Evolutionary conservation across 37 sponge, comb jelly and placozoan genomes (phyloP).

Genomic region (Beroe forskalii): DNA sequence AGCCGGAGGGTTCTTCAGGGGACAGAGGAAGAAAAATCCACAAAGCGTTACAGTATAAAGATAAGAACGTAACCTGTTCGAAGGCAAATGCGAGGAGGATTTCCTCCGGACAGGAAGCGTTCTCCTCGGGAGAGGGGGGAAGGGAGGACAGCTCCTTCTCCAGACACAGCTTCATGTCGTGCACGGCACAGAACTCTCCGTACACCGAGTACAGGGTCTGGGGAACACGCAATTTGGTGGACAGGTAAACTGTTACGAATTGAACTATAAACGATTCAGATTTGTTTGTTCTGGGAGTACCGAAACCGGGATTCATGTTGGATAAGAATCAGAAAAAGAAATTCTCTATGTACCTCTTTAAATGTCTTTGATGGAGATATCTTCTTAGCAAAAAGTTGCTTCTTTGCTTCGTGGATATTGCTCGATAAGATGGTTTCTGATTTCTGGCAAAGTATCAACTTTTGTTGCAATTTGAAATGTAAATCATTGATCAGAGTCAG

Average conservation of each 20-base stretch:
- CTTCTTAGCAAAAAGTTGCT: conserved; percentile 34
- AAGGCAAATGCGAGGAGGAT: conserved; percentile 36
- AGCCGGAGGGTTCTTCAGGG: background rate
- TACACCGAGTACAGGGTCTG: conserved; percentile 42
- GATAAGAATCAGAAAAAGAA: no score
- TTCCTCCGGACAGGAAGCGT: conserved; percentile 23
- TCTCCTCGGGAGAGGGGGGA: background rate
- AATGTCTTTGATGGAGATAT: conserved; percentile 63
- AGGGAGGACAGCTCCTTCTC: conserved; percentile 34
- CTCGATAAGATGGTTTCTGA: conserved; percentile 18
- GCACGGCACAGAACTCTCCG: conserved; percentile 66
- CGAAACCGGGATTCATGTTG: no score
- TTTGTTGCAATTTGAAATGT: conserved; percentile 29
- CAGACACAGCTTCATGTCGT: background rate
- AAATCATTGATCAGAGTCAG: no score
- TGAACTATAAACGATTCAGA: no score
- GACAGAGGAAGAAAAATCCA: background rate
- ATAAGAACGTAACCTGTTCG: conserved; percentile 21
- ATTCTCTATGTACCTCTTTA: conserved; percentile 65
- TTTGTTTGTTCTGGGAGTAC: no score
- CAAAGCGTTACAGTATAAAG: background rate
- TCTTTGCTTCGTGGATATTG: background rate
- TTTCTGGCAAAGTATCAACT: conserved; percentile 36
- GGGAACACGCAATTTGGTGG: background rate
- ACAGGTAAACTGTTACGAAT: background rate